Percentiles rank a stretch among this genome's conserved stretches.
These are phyloP conservation scores for Drosophila yooni DNA, from an alignment of 2,888 invertebrate species.

Conservation along the genomic window DNA sequence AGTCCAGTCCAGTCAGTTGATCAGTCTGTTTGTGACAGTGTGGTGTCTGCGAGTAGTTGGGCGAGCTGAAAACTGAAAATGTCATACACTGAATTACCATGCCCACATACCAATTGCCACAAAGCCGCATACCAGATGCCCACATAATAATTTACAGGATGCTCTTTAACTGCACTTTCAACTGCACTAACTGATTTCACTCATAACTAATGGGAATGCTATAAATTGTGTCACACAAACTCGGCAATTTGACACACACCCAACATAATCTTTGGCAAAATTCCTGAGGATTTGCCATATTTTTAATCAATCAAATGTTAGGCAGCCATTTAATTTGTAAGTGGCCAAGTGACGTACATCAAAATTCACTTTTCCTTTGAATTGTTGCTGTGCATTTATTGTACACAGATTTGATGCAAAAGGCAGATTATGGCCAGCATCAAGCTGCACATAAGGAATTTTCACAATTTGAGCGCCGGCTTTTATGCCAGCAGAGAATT, in stretches of 20 bases:
- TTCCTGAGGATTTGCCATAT: background rate
- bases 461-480: background rate
- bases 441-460: background rate
- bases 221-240: background rate
- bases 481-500: background rate
- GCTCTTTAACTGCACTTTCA: background rate
- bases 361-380: background rate
- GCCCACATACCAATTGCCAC: background rate
- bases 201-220: background rate
- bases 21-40: constrained; percentile 4
- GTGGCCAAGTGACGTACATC: background rate
- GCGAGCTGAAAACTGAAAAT: background rate
- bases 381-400: background rate
- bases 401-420: background rate
- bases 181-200: too few relatives aligned
- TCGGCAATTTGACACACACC: background rate
- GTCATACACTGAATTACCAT: background rate
- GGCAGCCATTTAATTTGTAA: background rate
- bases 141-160: background rate
- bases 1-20: background rate
- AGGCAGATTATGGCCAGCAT: background rate
- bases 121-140: background rate
- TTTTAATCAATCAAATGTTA: background rate
- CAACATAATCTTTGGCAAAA: background rate
- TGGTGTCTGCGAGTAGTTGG: constrained; percentile 4